phyloP scores from a whole-genome alignment of 2,888 invertebrate genomes.

The Melanargia galathea region DNA sequence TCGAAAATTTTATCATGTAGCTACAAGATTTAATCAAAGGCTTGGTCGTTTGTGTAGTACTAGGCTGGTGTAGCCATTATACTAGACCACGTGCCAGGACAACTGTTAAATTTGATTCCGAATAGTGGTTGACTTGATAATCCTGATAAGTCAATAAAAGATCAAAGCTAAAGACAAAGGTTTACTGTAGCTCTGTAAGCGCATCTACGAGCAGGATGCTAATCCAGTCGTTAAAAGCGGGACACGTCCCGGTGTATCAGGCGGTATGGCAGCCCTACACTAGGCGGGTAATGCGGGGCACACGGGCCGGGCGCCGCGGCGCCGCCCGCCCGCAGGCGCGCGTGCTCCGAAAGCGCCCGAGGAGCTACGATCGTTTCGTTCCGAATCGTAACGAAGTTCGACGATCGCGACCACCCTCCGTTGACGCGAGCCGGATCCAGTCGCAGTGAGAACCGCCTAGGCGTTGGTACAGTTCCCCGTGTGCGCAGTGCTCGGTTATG shows the following conservation, averaged over 20 bases:
- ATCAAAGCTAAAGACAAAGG: neutral
- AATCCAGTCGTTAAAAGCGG: neutral
- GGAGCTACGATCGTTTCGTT: constrained; percentile 75
- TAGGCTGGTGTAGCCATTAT: neutral
- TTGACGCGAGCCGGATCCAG: constrained; percentile 77
- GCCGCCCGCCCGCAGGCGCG: constrained; percentile 77
- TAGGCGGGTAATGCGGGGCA: constrained; percentile 64
- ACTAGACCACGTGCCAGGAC: neutral
- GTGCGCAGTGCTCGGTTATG: constrained; percentile 74
- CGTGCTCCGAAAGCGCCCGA: constrained; percentile 77
- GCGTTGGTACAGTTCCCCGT: constrained; percentile 74
- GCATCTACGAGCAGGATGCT: constrained; percentile 6
- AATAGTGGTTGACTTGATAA: neutral
- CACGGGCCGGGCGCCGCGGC: constrained; percentile 62
- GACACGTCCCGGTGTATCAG: constrained; percentile 38
- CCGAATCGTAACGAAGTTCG: constrained; percentile 79
- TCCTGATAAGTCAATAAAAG: constrained; percentile 6
- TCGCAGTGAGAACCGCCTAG: constrained; percentile 78
- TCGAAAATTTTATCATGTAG: neutral
- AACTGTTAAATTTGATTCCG: neutral
- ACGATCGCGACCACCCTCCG: constrained; percentile 76
- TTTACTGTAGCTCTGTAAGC: neutral
- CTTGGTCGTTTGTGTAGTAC: constrained; percentile 49
- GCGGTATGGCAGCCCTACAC: constrained; percentile 47
- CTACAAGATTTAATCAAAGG: constrained; percentile 65